Evolutionary conservation across 2,888 invertebrate species (phyloP).

Genomic region (Diachrysia chrysitis): DNA sequence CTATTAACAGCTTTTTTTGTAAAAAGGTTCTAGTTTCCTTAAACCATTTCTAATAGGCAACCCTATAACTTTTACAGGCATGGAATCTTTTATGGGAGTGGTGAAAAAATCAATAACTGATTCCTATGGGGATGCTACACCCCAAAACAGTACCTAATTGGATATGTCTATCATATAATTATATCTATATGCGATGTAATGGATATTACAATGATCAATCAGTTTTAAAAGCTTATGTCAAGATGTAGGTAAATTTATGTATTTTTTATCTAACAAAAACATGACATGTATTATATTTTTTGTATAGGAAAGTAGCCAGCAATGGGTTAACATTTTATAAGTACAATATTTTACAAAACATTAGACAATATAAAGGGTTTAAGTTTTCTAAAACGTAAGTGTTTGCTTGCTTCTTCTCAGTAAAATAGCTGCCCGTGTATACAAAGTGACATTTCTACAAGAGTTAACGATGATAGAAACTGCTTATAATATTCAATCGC

Average conservation of each 20-base stretch:
- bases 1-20: not conserved
- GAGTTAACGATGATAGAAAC: no score
- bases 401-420: no score
- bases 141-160: slow-evolving; percentile 51
- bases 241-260: not conserved
- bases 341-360: no score
- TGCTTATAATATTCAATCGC: no score
- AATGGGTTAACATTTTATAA: no score
- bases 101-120: slow-evolving; percentile 48
- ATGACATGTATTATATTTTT: no score
- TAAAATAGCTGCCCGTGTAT: no score
- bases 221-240: slow-evolving; percentile 25
- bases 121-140: slow-evolving; percentile 22
- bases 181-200: slow-evolving; percentile 33
- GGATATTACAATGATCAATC: slow-evolving; percentile 39
- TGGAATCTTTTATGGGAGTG: slow-evolving; percentile 12
- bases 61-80: not conserved
- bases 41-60: not conserved
- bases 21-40: not conserved
- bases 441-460: no score
- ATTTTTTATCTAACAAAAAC: not conserved
- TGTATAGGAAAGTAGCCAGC: no score
- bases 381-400: no score
- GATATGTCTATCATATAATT: slow-evolving; percentile 47
- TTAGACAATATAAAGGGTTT: no score